These are phyloP conservation scores for Mycetomoellerius zeteki DNA, from an alignment of 1,140 invertebrate genomes.

Conservation along the genomic window DNA sequence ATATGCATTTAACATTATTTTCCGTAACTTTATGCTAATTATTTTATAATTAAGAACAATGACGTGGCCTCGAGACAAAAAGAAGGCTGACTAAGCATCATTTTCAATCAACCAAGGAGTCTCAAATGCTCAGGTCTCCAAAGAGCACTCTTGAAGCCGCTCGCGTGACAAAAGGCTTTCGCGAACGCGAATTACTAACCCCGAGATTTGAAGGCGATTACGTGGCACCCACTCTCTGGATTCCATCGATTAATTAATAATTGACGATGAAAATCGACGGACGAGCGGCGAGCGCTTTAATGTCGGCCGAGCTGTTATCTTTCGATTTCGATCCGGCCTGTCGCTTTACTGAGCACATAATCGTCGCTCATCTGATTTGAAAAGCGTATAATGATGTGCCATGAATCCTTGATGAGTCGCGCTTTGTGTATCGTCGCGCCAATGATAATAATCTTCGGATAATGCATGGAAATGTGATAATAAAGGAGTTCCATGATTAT, in stretches of 20 bases:
- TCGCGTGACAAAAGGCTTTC: conserved; percentile 79
- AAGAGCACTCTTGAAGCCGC: conserved; percentile 54
- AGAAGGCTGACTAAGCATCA: conserved; percentile 33
- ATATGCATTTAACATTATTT: neutral
- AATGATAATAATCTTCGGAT: conserved; percentile 41
- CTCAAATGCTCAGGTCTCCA: conserved; percentile 47
- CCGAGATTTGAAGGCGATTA: conserved; percentile 79
- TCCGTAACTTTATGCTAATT: neutral
- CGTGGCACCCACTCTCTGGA: conserved; percentile 68
- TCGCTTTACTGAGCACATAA: conserved; percentile 28
- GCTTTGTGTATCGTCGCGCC: conserved; percentile 30
- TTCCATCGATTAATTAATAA: conserved; percentile 82
- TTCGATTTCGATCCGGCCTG: conserved; percentile 36
- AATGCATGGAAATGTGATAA: conserved; percentile 12
- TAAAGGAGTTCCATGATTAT: neutral
- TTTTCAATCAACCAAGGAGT: conserved; percentile 17
- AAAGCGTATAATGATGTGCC: conserved; percentile 40
- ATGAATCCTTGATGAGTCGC: conserved; percentile 66
- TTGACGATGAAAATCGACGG: conserved; percentile 70
- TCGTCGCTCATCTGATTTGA: conserved; percentile 66
- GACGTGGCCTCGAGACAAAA: neutral
- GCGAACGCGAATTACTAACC: conserved; percentile 34
- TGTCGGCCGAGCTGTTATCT: conserved; percentile 14
- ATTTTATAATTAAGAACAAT: conserved; percentile 25
- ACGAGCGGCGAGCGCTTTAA: conserved; percentile 57